Conservation (phyloP, 2,888 invertebrate genomes). For the Rhimphoctona megacephalus region DNA sequence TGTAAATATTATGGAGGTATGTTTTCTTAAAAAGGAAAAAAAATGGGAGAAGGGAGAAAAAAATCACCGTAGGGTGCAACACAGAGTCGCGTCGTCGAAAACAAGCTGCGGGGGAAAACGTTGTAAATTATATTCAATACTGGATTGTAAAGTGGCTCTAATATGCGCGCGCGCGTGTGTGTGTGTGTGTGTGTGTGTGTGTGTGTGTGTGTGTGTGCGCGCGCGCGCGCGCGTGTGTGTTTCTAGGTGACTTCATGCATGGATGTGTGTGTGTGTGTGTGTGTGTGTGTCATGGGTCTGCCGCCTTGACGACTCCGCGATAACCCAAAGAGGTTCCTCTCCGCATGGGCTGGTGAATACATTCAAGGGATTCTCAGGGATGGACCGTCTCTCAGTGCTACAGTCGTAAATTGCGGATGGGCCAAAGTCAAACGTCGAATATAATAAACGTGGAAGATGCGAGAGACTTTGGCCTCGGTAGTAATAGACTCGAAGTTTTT, state of each 20-base stretch:
- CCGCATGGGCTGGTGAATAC: conserved; percentile 63
- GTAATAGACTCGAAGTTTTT: conserved; percentile 37
- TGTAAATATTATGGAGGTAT: conserved; percentile 57
- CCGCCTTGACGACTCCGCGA: conserved; percentile 76
- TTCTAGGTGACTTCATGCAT: conserved; percentile 5
- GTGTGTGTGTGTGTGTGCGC: too few species aligned
- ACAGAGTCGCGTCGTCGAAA: conserved; percentile 65
- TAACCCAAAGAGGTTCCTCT: conserved; percentile 67
- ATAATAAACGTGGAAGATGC: conserved; percentile 51
- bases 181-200: too few species aligned
- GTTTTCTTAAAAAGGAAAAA: conserved; percentile 49
- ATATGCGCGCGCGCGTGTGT: not conserved
- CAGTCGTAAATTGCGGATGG: conserved; percentile 66
- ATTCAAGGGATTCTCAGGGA: conserved; percentile 52
- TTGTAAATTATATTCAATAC: conserved; percentile 80
- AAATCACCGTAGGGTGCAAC: conserved; percentile 59
- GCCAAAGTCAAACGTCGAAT: conserved; percentile 62
- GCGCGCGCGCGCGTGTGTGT: not conserved
- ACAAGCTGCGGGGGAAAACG: conserved; percentile 71
- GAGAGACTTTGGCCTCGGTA: conserved; percentile 19
- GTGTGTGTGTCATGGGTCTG: conserved; percentile 75
- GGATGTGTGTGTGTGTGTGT: conserved; percentile 68
- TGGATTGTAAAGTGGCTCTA: conserved; percentile 77
- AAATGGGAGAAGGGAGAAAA: conserved; percentile 29
- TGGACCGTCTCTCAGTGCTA: conserved; percentile 52